Evolutionary conservation across 2,888 invertebrate genomes (phyloP).

Genomic region (Napeogenes inachia): DNA sequence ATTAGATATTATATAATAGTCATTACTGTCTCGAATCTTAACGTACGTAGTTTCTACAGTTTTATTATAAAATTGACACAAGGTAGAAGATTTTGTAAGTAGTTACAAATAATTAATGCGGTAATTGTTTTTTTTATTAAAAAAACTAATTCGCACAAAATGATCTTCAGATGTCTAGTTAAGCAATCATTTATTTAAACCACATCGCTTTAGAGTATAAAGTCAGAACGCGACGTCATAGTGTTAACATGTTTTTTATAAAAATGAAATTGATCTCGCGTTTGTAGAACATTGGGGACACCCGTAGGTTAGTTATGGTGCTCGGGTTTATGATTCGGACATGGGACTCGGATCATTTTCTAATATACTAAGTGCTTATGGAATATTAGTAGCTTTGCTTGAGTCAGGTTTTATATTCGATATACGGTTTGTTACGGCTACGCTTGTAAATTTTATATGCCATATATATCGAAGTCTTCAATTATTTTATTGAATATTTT

Average conservation of each 20-base stretch:
- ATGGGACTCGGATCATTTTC: constrained; percentile 1
- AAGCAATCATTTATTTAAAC: background rate
- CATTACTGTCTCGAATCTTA: too few species aligned
- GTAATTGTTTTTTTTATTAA: too few species aligned
- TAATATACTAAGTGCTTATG: constrained; percentile 4
- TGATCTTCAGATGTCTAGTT: too few species aligned
- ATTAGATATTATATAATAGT: too few species aligned
- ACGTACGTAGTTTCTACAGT: too few species aligned
- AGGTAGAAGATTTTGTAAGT: too few species aligned
- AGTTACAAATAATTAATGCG: too few species aligned
- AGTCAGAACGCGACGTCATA: background rate
- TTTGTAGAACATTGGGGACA: constrained; percentile 10
- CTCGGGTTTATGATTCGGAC: constrained; percentile 11
- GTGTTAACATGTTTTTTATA: constrained; percentile 10
- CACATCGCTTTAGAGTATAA: background rate
- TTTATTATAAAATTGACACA: too few species aligned
- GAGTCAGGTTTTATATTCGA: background rate
- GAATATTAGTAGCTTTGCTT: constrained; percentile 5
- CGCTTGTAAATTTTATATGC: background rate
- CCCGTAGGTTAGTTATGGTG: constrained; percentile 11
- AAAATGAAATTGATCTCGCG: constrained; percentile 14
- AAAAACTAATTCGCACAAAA: too few species aligned
- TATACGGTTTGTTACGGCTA: background rate
- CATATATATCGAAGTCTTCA: too few species aligned
- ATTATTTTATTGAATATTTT: too few species aligned